Percentiles rank a stretch among this genome's conserved stretches.
phyloP scores from a whole-genome alignment of 2,888 invertebrate genomes.

The Rhamphomyia laevipes region DNA sequence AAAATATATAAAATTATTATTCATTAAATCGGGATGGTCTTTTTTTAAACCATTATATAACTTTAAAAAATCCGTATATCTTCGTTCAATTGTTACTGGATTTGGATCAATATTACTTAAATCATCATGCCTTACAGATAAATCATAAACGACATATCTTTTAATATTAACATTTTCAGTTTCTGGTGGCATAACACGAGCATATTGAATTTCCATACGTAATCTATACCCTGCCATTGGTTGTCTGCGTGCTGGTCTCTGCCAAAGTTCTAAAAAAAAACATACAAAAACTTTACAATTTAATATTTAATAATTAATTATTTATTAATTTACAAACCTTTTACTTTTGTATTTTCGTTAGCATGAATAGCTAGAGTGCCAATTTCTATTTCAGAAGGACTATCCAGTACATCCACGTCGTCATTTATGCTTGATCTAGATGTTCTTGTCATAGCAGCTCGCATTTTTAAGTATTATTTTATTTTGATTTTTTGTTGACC shows the following conservation, averaged over 20 bases:
- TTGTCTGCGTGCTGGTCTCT: constrained; percentile 20
- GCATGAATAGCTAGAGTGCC: constrained; percentile 28
- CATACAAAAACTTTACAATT: neutral
- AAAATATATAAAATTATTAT: constrained; percentile 40
- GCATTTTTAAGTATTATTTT: constrained; percentile 18
- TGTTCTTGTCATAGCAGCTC: constrained; percentile 33
- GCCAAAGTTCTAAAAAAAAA: constrained; percentile 28
- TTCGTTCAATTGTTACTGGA: constrained; percentile 53
- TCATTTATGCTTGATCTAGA: constrained; percentile 24
- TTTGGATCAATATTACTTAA: constrained; percentile 38
- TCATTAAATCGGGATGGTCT: constrained; percentile 44
- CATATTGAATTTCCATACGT: constrained; percentile 52
- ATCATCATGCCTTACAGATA: constrained; percentile 48
- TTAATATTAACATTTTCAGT: constrained; percentile 42
- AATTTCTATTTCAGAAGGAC: constrained; percentile 28
- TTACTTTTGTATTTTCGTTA: constrained; percentile 19
- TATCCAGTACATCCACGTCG: constrained; percentile 21
- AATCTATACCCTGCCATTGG: constrained; percentile 21
- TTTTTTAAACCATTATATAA: constrained; percentile 50
- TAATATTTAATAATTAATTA: neutral
- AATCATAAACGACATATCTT: constrained; percentile 57
- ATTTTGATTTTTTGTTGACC: too few relatives aligned
- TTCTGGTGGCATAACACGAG: constrained; percentile 51
- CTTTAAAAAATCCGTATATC: constrained; percentile 60
- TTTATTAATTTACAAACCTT: constrained; percentile 16